Conservation (phyloP, 2,888 invertebrate species). For the Meloe dianella region DNA sequence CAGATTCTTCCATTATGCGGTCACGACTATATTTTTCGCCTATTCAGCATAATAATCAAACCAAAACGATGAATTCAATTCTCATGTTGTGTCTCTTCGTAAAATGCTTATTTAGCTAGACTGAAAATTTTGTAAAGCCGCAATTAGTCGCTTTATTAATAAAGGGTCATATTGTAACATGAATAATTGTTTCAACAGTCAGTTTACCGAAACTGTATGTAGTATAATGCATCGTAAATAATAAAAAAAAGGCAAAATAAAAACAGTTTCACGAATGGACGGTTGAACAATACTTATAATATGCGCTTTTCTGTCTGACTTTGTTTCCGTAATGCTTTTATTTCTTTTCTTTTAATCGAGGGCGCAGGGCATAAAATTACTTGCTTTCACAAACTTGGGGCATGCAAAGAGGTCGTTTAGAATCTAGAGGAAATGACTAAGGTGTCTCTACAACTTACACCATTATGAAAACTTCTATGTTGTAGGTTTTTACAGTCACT, state of each 20-base stretch:
- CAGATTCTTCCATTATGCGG: background rate
- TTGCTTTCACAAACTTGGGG: constrained; percentile 46
- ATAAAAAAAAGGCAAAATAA: too few species aligned
- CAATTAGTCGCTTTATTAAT: background rate
- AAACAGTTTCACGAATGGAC: constrained; percentile 19
- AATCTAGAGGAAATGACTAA: constrained; percentile 49
- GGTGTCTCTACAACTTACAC: constrained; percentile 50
- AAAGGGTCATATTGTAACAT: background rate
- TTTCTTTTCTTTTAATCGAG: constrained; percentile 43
- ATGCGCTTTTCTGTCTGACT: constrained; percentile 37
- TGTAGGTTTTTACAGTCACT: constrained; percentile 32
- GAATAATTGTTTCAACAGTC: background rate
- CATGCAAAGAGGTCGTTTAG: constrained; percentile 51
- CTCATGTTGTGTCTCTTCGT: background rate
- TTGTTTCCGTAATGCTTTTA: constrained; percentile 39
- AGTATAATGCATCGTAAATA: background rate
- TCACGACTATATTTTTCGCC: too few species aligned
- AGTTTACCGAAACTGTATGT: constrained; percentile 3
- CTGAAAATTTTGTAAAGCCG: background rate
- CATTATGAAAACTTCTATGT: constrained; percentile 44
- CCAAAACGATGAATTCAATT: background rate
- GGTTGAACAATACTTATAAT: constrained; percentile 38
- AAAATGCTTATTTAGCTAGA: background rate
- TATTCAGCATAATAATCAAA: background rate
- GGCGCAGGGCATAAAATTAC: constrained; percentile 50